A percentile compares a stretch with the other conserved stretches of the same genome.
Evolutionary conservation across 2,113 vertebrate species (phyloP).

Genomic region (Sialia sialis): DNA sequence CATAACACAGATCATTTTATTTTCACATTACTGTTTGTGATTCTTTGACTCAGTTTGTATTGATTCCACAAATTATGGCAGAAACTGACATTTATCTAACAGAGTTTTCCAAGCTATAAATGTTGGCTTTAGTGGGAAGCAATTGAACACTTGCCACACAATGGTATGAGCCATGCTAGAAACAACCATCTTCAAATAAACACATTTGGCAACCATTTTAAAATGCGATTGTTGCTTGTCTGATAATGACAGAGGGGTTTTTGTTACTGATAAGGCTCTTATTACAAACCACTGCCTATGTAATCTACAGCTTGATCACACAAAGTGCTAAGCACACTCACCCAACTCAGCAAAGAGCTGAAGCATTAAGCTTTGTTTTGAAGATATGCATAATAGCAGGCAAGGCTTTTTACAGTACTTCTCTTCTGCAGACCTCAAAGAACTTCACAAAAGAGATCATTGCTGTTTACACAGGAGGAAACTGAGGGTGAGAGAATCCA

Average conservation of each 20-base stretch:
- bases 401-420: neutral
- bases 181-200: slow-evolving; percentile 61
- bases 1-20: slow-evolving; percentile 76
- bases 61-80: slow-evolving; percentile 46
- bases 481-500: neutral
- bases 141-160: slow-evolving; percentile 45
- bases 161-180: slow-evolving; percentile 28
- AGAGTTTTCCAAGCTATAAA: slow-evolving; percentile 42
- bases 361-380: slow-evolving; percentile 39
- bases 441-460: neutral
- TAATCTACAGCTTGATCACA: slow-evolving; percentile 48
- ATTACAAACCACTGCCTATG: slow-evolving; percentile 47
- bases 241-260: slow-evolving; percentile 42
- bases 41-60: slow-evolving; percentile 59
- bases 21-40: slow-evolving; percentile 64
- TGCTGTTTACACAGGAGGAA: neutral
- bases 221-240: slow-evolving; percentile 38
- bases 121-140: slow-evolving; percentile 50
- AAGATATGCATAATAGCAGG: neutral
- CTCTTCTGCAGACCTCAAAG: neutral
- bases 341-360: neutral
- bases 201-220: slow-evolving; percentile 62
- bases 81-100: slow-evolving; percentile 51
- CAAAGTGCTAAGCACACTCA: neutral
- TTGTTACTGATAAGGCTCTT: slow-evolving; percentile 50